These are phyloP conservation scores for Himantopus leucocephalus DNA, from an alignment of 2,113 vertebrate species.

Conservation along the genomic window DNA sequence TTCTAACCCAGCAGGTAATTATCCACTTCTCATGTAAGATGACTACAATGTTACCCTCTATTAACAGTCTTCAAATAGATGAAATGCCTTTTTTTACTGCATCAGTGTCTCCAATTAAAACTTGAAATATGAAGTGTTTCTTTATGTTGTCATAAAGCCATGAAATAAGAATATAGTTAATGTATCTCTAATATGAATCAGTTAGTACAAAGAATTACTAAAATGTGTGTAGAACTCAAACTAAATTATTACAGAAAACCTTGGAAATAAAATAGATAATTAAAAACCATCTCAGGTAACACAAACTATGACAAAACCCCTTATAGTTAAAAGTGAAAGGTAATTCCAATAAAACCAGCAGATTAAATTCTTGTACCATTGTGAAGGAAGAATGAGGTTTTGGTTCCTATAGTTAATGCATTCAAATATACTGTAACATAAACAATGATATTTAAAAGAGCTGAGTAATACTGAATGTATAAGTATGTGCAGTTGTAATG, in stretches of 20 bases:
- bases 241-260: neutral
- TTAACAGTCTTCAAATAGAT: neutral
- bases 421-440: neutral
- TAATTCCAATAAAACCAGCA: neutral
- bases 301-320: neutral
- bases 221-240: neutral
- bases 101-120: neutral
- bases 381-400: neutral
- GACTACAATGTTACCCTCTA: neutral
- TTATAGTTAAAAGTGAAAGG: neutral
- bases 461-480: neutral
- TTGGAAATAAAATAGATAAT: neutral
- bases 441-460: neutral
- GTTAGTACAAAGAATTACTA: neutral
- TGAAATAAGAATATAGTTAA: neutral
- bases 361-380: neutral
- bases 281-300: neutral
- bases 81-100: neutral
- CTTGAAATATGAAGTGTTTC: neutral
- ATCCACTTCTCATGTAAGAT: neutral
- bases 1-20: neutral
- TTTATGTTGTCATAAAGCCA: neutral
- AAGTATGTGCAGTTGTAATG: neutral
- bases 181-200: neutral
- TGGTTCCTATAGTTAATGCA: neutral